Base-by-base conservation (phyloP, 2,113 vertebrate species). In the Sturnira hondurensis region DNA sequence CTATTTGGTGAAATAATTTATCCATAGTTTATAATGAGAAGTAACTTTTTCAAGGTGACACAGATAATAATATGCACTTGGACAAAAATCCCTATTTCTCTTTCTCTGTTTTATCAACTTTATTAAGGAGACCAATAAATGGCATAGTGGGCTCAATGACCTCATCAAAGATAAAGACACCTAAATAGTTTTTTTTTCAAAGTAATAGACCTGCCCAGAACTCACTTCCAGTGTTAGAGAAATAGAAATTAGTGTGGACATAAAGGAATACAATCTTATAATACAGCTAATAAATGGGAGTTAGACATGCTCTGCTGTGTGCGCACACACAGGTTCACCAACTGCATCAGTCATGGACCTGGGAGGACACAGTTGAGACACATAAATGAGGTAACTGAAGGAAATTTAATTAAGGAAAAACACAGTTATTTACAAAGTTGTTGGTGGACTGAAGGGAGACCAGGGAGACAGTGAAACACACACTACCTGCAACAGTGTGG, bases 391-490 rank as follows among this genome's bases (percentile, higher is more conserved):
- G 16, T 71, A 76, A 86, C 43, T 73, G 24, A 47, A 63, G 56
- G 41, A 63, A 87, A 87, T 80, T 89, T 78, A 89, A 80, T 92
- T 89, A 58, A 87, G 13, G n/a, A 15, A 95, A 91, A 86, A 24
- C 33, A 81, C 7, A 77, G 36, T 65, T 73, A 67, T 83, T 89
- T 88, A 86, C 47, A 88, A 71, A 77, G 33, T 33, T 81, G 2
- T 77, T 76, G 86, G 38, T 38, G 89, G 52, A 61, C 31, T 65
- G 73, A 73, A 93, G 70, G 26, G 4, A 67, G 77, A 47, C 36
- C 86, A 86, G 33, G 41, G 11, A 70, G 7, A 68, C 2, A 12
- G 20, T 4, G 24, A 88, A 71, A 3, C 4, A 36, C 11, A 41
- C 2, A 26, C n/a, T 22, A 85, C 19, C 16, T 24, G 26, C 15